Evolutionary conservation across 1,140 invertebrate genomes (phyloP).

Genomic region (Cryptotermes secundus): DNA sequence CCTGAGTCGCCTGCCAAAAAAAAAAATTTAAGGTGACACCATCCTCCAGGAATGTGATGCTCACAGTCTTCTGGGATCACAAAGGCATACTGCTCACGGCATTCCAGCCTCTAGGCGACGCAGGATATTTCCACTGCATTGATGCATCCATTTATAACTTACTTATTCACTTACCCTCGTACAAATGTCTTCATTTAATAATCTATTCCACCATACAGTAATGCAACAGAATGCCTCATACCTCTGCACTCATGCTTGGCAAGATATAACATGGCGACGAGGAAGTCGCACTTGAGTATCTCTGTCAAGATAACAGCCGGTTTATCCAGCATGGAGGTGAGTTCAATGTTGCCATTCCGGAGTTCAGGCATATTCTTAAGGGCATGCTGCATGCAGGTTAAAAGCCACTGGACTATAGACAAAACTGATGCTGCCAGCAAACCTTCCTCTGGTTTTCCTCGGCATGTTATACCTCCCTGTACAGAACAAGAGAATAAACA

Average conservation of each 20-base stretch:
- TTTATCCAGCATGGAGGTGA: constrained; percentile 60
- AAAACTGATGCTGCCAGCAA: constrained; percentile 71
- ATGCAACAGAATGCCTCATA: constrained; percentile 38
- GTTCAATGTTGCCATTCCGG: constrained; percentile 9
- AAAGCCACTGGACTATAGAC: constrained; percentile 75
- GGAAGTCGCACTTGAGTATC: constrained; percentile 71
- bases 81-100: no score
- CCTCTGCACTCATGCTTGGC: constrained; percentile 71
- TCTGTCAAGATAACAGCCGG: constrained; percentile 66
- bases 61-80: no score
- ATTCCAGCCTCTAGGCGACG: no score
- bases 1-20: no score
- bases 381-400: constrained; percentile 72
- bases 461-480: constrained; percentile 55
- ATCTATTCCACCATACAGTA: background rate
- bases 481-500: background rate
- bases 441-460: constrained; percentile 80
- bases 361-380: constrained; percentile 46
- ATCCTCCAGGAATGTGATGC: no score
- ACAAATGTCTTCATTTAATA: no score
- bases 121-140: no score
- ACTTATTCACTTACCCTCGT: no score
- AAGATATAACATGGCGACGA: constrained; percentile 79
- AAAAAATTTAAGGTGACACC: no score
- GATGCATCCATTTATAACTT: no score